Percentiles rank a stretch among this genome's conserved stretches.
Evolutionary conservation across 92 coral and sea anemone species (phyloP).

Genomic region (Heliopora coerulea): DNA sequence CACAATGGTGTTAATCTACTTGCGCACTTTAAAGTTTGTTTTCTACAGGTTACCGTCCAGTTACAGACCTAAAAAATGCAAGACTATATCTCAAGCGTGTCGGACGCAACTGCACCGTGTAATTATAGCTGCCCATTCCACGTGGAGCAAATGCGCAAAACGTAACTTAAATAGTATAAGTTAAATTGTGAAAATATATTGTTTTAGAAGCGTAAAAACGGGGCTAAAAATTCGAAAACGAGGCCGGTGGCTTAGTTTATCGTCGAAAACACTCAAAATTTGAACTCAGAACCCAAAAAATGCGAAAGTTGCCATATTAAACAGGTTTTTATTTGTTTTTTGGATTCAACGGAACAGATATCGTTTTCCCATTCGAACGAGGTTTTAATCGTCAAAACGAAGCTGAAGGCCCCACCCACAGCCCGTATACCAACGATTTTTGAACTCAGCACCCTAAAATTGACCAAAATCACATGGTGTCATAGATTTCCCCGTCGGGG

Average conservation of each 20-base stretch:
- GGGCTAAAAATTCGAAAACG: too few species aligned
- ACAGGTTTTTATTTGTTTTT: neutral
- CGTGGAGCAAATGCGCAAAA: too few species aligned
- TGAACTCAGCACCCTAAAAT: constrained; percentile 17
- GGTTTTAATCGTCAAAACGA: constrained; percentile 9
- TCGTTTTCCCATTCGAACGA: constrained; percentile 7
- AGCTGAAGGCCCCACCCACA: constrained; percentile 33
- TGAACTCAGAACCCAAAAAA: neutral
- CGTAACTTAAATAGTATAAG: too few species aligned
- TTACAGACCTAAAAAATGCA: too few species aligned
- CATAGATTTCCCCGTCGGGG: constrained; percentile 20
- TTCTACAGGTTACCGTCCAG: too few species aligned
- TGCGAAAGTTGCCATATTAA: neutral
- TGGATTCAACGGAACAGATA: neutral
- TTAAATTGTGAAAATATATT: too few species aligned
- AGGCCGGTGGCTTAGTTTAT: too few species aligned
- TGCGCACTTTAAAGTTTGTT: neutral
- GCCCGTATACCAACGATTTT: constrained; percentile 32
- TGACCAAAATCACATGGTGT: constrained; percentile 19
- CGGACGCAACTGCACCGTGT: too few species aligned
- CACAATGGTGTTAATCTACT: neutral
- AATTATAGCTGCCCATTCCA: too few species aligned
- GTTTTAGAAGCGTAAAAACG: too few species aligned
- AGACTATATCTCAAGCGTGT: too few species aligned
- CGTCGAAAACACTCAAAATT: neutral